These are phyloP conservation scores for Caranx ignobilis DNA, from an alignment of 2,113 vertebrate species.

Conservation along the genomic window DNA sequence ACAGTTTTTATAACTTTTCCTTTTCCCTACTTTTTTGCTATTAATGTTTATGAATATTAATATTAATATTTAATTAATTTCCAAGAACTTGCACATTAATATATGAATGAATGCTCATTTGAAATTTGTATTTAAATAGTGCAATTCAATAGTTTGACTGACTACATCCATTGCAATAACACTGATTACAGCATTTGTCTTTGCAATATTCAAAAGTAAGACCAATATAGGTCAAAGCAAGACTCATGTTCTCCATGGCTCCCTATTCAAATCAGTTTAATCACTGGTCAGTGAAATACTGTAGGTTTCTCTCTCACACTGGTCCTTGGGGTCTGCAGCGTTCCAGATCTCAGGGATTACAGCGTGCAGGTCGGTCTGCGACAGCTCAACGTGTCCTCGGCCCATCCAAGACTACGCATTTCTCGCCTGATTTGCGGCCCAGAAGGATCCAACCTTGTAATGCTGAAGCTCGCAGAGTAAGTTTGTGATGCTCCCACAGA, in stretches of 20 bases:
- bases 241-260: not conserved
- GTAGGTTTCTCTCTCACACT: not conserved
- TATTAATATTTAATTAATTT: too few relatives aligned
- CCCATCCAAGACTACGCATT: constrained; percentile 87
- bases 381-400: constrained; percentile 87
- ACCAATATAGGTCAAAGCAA: not conserved
- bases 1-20: not conserved
- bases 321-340: constrained; percentile 76
- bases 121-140: too few relatives aligned
- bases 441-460: constrained; percentile 91
- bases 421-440: constrained; percentile 94
- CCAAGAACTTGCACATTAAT: not conserved
- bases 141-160: not conserved
- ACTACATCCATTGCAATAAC: not conserved
- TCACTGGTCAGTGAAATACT: not conserved
- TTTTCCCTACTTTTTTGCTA: not conserved
- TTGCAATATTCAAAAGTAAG: not conserved
- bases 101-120: not conserved
- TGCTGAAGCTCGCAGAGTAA: constrained; percentile 90
- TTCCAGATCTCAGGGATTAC: constrained; percentile 93
- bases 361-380: constrained; percentile 93
- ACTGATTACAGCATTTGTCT: not conserved
- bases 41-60: not conserved
- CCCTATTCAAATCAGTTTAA: not conserved
- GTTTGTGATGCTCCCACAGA: constrained; percentile 7